Evolutionary conservation across 2,888 invertebrate species (phyloP).

Genomic region (Hirtodrosophila alboralis): DNA sequence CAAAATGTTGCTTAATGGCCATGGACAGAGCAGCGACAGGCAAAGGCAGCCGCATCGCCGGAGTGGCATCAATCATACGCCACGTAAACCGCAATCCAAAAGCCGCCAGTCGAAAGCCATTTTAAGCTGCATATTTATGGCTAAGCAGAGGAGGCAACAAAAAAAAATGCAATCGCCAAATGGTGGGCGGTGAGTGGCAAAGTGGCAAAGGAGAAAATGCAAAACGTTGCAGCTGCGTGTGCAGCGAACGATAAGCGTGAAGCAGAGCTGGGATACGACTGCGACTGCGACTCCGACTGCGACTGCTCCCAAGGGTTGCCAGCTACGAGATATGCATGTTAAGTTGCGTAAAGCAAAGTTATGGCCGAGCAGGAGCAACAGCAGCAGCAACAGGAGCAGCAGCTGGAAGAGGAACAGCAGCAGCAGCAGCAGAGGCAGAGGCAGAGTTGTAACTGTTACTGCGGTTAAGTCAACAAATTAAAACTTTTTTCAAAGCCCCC

Average conservation of each 20-base stretch:
- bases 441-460: slow-evolving; percentile 70
- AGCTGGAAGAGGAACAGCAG: slow-evolving; percentile 9
- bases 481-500: slow-evolving; percentile 66
- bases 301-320: slow-evolving; percentile 56
- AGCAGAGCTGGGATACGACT: slow-evolving; percentile 25
- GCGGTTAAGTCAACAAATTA: slow-evolving; percentile 80
- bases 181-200: slow-evolving; percentile 4
- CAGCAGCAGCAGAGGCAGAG: slow-evolving; percentile 27
- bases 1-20: slow-evolving; percentile 56
- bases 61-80: slow-evolving; percentile 75
- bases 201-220: slow-evolving; percentile 40
- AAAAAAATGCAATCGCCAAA: slow-evolving; percentile 25
- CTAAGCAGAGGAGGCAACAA: slow-evolving; percentile 58
- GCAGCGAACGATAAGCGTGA: slow-evolving; percentile 68
- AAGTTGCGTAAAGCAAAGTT: slow-evolving; percentile 77
- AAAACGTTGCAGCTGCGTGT: slow-evolving; percentile 73
- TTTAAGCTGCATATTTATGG: slow-evolving; percentile 78
- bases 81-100: slow-evolving; percentile 76
- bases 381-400: slow-evolving; percentile 21
- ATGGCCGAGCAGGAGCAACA: slow-evolving; percentile 58
- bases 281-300: slow-evolving; percentile 35
- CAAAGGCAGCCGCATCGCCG: slow-evolving; percentile 25
- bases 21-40: slow-evolving; percentile 12
- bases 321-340: slow-evolving; percentile 78
- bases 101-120: slow-evolving; percentile 78